Percentiles rank a stretch among this genome's conserved stretches.
Evolutionary conservation across 92 coral and sea anemone species (phyloP).

Genomic region (Porites cylindrica): DNA sequence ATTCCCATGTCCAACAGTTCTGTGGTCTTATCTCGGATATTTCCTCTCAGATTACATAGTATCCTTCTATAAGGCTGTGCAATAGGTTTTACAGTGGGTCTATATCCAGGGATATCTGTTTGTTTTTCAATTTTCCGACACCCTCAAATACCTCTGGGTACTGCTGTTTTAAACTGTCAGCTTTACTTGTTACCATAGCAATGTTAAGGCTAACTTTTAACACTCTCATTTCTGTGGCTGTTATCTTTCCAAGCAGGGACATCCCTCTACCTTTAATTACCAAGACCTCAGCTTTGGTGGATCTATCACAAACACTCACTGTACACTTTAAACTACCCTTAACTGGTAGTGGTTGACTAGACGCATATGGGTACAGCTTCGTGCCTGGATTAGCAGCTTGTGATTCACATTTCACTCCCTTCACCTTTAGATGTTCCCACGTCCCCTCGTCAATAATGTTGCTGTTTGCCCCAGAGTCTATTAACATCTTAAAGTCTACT

Average conservation of each 20-base stretch:
- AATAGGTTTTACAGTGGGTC: conserved; percentile 51
- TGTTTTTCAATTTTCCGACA: conserved; percentile 36
- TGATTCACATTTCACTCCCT: too few species aligned
- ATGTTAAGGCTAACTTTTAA: conserved; percentile 31
- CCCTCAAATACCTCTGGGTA: conserved; percentile 54
- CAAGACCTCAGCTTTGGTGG: conserved; percentile 28
- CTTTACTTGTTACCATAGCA: conserved; percentile 18
- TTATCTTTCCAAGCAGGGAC: conserved; percentile 34
- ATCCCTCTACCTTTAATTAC: conserved; percentile 31
- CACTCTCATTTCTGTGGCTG: conserved; percentile 37
- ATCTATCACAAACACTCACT: conserved; percentile 28
- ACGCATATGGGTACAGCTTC: too few species aligned
- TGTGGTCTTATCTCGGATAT: not conserved
- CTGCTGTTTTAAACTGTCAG: conserved; percentile 23
- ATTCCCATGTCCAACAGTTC: too few species aligned
- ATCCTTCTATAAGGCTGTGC: conserved; percentile 49
- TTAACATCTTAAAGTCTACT: too few species aligned
- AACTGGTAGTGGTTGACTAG: too few species aligned
- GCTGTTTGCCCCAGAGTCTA: too few species aligned
- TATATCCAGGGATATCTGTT: conserved; percentile 38
- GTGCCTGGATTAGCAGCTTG: too few species aligned
- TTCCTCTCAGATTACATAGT: conserved; percentile 38
- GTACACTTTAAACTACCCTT: not conserved
- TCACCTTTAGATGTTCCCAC: too few species aligned
- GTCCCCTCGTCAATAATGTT: too few species aligned